Evolutionary conservation across 1,140 invertebrate genomes (phyloP), one percentile per base, ranked within the genome.

Genomic region (Rhagoletis pomonella): DNA sequence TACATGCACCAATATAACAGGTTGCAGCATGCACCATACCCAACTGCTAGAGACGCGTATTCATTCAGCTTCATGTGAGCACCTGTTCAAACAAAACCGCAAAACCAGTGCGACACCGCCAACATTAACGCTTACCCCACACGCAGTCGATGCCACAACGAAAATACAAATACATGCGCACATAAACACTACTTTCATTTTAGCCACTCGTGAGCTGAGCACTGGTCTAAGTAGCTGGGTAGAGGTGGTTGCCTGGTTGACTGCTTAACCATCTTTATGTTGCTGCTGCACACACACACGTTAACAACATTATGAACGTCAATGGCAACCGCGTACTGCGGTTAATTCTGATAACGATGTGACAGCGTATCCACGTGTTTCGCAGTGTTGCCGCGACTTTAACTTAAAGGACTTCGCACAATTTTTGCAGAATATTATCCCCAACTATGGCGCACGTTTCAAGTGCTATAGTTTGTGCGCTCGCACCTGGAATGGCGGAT

Each of bases 21-120:
- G 29, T 29, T 19, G n/a, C 19, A 17, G 47, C 73, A 81, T 17
- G 73, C 73, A 55, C 5, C 47, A 42, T 55, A n/a, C 17, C 73
- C 19, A 81, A 5, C 73, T 47, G 10, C 29, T 73, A n/a, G 4
- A 62, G 4, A 10, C 67, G 67, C 67, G 39, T 4, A 81, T 55
- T 55, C 29, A 29, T n/a, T 62, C 47, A 17, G 47, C 73, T 81
- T 81, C 44, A n/a, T 50, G 73, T 81, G 55, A 81, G 55, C 73
- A 55, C 73, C 73, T 81, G 73, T n/a, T 14, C 73, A 81, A 81
- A 81, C 73, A 81, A 81, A 29, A 9, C 73, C 73, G 29, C 73
- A 81, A 81, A 81, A 81, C 73, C 73, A 50, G 55, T 19, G 47
- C 17, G n/a, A 81, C 47, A 55, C 73, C 73, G 19, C 47, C 44